These are phyloP conservation scores for Micrasema longulum DNA, from an alignment of 1,140 invertebrate species.

Conservation along the genomic window DNA sequence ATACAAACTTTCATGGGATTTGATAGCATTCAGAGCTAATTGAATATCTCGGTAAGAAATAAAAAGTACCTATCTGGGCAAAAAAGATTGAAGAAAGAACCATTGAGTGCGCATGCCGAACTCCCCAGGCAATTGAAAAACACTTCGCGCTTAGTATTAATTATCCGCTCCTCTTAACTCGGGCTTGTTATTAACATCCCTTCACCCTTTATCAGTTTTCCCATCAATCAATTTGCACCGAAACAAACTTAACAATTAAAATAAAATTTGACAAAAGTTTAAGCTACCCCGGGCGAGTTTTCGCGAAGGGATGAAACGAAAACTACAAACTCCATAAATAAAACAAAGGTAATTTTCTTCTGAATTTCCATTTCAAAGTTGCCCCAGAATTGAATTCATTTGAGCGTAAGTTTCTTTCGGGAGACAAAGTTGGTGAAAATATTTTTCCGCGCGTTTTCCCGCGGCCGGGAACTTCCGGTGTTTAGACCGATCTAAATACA, in stretches of 20 bases:
- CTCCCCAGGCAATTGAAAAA: slow-evolving; percentile 19
- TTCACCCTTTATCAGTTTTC: not conserved
- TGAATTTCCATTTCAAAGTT: slow-evolving; percentile 36
- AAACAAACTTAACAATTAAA: slow-evolving; percentile 33
- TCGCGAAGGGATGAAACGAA: slow-evolving; percentile 12
- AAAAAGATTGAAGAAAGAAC: too few relatives aligned
- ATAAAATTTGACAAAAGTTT: slow-evolving; percentile 34
- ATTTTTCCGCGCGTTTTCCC: slow-evolving; percentile 27
- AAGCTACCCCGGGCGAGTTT: not conserved
- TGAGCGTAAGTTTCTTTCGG: slow-evolving; percentile 15
- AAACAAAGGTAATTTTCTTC: slow-evolving; percentile 34
- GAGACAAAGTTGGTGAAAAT: slow-evolving; percentile 32
- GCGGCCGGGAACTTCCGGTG: slow-evolving; percentile 11
- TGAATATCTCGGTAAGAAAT: too few relatives aligned
- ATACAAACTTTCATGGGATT: too few relatives aligned
- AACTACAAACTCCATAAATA: slow-evolving; percentile 29
- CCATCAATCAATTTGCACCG: slow-evolving; percentile 28
- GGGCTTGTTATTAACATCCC: slow-evolving; percentile 5
- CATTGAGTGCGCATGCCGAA: not conserved
- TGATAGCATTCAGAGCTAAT: too few relatives aligned
- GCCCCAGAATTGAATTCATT: slow-evolving; percentile 33
- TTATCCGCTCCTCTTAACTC: slow-evolving; percentile 26
- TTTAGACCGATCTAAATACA: slow-evolving; percentile 27
- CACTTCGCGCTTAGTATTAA: slow-evolving; percentile 7
- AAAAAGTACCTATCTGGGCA: too few relatives aligned